Percentiles rank a stretch among this genome's conserved stretches.
Evolutionary conservation across 2,113 vertebrate genomes (phyloP).

Genomic region (Conger conger): DNA sequence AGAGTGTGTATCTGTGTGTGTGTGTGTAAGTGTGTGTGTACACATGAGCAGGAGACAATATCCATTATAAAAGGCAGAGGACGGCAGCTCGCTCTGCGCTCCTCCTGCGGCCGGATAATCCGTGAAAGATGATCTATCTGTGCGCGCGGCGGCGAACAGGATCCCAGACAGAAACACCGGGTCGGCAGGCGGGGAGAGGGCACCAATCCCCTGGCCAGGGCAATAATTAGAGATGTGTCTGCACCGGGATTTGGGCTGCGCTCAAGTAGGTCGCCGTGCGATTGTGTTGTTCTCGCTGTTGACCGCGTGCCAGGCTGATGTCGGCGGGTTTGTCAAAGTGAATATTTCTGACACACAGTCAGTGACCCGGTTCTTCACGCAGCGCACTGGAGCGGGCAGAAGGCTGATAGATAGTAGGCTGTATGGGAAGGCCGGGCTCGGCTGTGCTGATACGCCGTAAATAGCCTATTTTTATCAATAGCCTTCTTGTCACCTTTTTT

Average conservation of each 20-base stretch:
- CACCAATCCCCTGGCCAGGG: conserved; percentile 1
- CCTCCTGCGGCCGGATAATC: conserved; percentile 35
- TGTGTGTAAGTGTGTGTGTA: neutral
- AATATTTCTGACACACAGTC: conserved; percentile 36
- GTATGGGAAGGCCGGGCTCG: conserved; percentile 11
- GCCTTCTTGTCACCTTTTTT: neutral
- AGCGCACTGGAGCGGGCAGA: conserved; percentile 11
- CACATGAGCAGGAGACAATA: neutral
- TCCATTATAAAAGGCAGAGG: conserved; percentile 16
- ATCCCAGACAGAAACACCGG: conserved; percentile 10
- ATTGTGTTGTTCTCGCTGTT: conserved; percentile 38
- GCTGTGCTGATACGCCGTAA: conserved; percentile 9
- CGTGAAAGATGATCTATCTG: conserved; percentile 41
- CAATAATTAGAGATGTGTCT: conserved; percentile 42
- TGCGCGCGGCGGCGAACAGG: neutral
- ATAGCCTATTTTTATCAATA: conserved; percentile 17
- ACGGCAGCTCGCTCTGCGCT: conserved; percentile 12
- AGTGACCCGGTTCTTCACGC: conserved; percentile 12
- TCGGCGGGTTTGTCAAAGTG: conserved; percentile 41
- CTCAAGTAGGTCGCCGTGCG: conserved; percentile 39
- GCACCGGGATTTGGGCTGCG: conserved; percentile 35
- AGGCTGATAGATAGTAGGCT: neutral
- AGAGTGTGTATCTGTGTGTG: no score
- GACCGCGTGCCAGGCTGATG: conserved; percentile 14
- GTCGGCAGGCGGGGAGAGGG: neutral